Evolutionary conservation across 2,113 vertebrate species (phyloP).

Genomic region (Opisthocomus hoazin): DNA sequence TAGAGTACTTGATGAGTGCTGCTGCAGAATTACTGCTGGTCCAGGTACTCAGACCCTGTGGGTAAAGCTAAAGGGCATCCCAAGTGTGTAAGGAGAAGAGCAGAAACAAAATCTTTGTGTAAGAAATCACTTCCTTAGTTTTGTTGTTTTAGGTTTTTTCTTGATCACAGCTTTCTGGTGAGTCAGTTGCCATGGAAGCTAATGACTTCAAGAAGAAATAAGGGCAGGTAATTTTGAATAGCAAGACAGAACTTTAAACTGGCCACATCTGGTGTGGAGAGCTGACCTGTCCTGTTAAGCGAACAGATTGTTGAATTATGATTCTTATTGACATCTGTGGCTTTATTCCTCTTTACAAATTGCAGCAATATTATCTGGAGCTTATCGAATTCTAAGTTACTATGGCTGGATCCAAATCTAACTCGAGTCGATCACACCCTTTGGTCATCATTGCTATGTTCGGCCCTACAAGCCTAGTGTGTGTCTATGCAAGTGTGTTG

Average conservation of each 20-base stretch:
- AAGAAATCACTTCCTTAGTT: not conserved
- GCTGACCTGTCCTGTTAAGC: not conserved
- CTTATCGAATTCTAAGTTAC: not conserved
- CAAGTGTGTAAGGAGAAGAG: not conserved
- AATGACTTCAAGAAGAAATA: not conserved
- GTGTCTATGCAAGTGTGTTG: not conserved
- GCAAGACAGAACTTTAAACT: not conserved
- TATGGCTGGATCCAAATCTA: not conserved
- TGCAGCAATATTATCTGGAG: not conserved
- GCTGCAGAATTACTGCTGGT: not conserved
- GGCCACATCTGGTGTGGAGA: not conserved
- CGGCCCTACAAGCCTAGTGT: not conserved
- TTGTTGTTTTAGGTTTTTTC: not conserved
- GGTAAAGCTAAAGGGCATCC: not conserved
- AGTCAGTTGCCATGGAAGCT: not conserved
- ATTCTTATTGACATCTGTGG: not conserved
- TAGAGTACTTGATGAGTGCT: not conserved
- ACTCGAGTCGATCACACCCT: rapidly evolving
- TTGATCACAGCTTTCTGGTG: not conserved
- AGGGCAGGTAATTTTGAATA: not conserved
- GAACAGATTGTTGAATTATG: not conserved
- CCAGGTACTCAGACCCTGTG: not conserved
- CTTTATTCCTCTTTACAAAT: not conserved
- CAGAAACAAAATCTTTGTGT: not conserved
- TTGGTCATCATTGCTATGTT: not conserved